These are phyloP conservation scores for Andricus grossulariae DNA, from an alignment of 1,140 invertebrate genomes.

Conservation along the genomic window DNA sequence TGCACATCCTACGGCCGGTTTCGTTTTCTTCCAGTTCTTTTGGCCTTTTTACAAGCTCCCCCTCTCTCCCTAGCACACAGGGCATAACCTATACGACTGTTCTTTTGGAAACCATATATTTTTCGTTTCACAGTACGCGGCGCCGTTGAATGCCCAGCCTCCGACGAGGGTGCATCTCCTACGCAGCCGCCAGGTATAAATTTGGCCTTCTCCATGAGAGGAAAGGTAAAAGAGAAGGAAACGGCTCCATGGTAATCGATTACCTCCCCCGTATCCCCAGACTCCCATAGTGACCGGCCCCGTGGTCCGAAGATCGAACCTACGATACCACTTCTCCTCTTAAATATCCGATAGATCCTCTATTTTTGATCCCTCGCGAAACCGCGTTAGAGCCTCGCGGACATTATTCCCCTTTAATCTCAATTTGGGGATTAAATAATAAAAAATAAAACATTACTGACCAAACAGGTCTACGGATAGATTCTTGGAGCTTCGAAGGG, in stretches of 20 bases:
- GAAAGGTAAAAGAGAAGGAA: constrained; percentile 54
- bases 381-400: constrained; percentile 42
- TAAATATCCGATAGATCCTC: constrained; percentile 53
- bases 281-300: constrained; percentile 69
- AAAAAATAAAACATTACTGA: not conserved
- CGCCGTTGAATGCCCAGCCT: constrained; percentile 59
- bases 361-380: constrained; percentile 49
- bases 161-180: constrained; percentile 69
- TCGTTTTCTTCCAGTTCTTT: constrained; percentile 37
- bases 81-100: constrained; percentile 41
- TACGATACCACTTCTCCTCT: constrained; percentile 65
- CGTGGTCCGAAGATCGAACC: constrained; percentile 69
- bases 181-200: constrained; percentile 73
- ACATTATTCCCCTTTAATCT: constrained; percentile 12
- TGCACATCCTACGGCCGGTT: constrained; percentile 39
- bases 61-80: constrained; percentile 33
- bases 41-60: constrained; percentile 31
- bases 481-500: too few relatives aligned
- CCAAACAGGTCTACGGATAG: not conserved
- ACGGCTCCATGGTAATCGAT: constrained; percentile 72
- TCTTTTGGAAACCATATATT: constrained; percentile 72
- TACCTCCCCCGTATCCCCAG: constrained; percentile 69
- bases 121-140: constrained; percentile 71
- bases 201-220: constrained; percentile 60
- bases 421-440: constrained; percentile 1